These are phyloP conservation scores for Ranitomeya variabilis DNA, from an alignment of 2,113 vertebrate species.

Conservation along the genomic window DNA sequence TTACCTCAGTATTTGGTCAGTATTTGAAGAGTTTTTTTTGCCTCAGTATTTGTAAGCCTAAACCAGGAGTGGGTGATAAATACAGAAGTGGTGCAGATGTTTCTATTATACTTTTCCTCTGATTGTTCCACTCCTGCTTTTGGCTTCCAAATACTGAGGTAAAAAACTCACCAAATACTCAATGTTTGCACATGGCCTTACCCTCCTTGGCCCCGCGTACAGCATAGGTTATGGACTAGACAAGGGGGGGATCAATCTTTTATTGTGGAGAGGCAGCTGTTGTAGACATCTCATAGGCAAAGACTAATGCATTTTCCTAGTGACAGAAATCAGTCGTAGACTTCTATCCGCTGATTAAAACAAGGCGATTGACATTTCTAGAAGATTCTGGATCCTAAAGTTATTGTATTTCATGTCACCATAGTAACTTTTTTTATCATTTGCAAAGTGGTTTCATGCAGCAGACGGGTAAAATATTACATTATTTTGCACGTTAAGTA, in stretches of 20 bases:
- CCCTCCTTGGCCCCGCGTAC: background rate
- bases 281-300: background rate
- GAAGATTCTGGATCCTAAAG: background rate
- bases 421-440: background rate
- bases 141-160: too few relatives aligned
- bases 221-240: background rate
- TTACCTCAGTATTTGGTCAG: too few relatives aligned
- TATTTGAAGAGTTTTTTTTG: too few relatives aligned
- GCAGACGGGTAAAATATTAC: background rate
- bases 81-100: too few relatives aligned
- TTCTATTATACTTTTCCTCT: too few relatives aligned
- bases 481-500: background rate
- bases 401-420: background rate
- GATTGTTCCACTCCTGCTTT: too few relatives aligned
- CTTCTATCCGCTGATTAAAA: conserved; percentile 2
- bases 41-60: too few relatives aligned
- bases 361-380: background rate
- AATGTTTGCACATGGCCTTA: too few relatives aligned
- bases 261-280: background rate
- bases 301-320: background rate
- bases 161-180: too few relatives aligned
- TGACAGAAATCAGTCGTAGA: background rate
- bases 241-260: background rate
- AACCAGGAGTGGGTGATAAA: too few relatives aligned
- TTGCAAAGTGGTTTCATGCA: background rate